Percentiles rank a stretch among this genome's conserved stretches.
Conservation (phyloP, 2,113 vertebrate species). For the Tragelaphus buxtoni region DNA sequence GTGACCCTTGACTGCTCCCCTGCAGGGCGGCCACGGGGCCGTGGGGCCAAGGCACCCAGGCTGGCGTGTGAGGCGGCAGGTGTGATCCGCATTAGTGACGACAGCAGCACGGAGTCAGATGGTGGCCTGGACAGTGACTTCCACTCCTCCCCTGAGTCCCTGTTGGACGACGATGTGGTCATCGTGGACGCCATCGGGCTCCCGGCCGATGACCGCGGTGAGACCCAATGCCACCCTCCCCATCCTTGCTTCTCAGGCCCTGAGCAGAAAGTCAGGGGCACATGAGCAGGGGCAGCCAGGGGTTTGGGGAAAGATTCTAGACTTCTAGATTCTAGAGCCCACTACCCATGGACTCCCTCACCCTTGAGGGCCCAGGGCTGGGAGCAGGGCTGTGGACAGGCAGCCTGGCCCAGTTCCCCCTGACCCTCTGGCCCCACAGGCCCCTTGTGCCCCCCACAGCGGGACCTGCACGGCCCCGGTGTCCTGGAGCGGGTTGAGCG, state of each 20-base stretch:
- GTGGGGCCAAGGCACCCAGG: constrained; percentile 84
- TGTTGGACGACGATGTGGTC: constrained; percentile 91
- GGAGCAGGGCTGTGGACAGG: neutral
- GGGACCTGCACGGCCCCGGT: constrained; percentile 63
- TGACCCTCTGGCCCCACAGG: neutral
- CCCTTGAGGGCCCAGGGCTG: neutral
- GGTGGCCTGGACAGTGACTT: constrained; percentile 92
- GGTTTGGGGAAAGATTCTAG: neutral
- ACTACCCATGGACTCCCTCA: neutral
- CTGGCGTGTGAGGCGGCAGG: constrained; percentile 75
- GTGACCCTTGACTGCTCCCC: neutral
- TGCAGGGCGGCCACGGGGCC: constrained; percentile 86
- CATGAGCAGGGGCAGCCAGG: neutral
- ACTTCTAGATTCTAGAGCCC: too few relatives aligned
- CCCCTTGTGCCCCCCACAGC: constrained; percentile 60
- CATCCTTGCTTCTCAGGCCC: too few relatives aligned
- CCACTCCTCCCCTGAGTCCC: constrained; percentile 95
- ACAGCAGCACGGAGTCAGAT: constrained; percentile 95
- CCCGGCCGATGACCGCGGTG: constrained; percentile 69
- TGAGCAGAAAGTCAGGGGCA: neutral
- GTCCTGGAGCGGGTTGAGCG: constrained; percentile 85
- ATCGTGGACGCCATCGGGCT: constrained; percentile 83
- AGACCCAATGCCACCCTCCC: rapidly evolving
- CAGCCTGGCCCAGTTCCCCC: neutral
- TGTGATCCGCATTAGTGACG: constrained; percentile 92